A percentile compares a stretch with the other conserved stretches of the same genome.
phyloP scores from a whole-genome alignment of 92 coral and sea anemone species.

The Epizoanthus illoricatus region DNA sequence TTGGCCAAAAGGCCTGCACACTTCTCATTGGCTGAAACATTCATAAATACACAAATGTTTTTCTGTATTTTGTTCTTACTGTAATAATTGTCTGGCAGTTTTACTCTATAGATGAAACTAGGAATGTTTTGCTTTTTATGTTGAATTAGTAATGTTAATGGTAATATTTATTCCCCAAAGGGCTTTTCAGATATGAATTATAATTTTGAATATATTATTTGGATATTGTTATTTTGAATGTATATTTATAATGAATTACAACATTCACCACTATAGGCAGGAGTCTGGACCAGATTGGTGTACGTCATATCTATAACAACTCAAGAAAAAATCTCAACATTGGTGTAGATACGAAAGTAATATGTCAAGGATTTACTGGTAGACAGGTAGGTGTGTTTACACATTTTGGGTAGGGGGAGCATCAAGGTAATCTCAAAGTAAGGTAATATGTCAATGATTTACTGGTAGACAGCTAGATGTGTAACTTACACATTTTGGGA shows the following conservation, averaged over 20 bases:
- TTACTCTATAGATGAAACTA: not conserved
- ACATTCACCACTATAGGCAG: slow-evolving; percentile 47
- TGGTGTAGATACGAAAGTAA: slow-evolving; percentile 69
- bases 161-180: too few relatives aligned
- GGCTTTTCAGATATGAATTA: too few relatives aligned
- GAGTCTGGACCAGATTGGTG: slow-evolving; percentile 78
- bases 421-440: not conserved
- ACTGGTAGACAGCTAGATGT: slow-evolving; percentile 90
- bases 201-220: too few relatives aligned
- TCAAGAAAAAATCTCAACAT: slow-evolving; percentile 76
- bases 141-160: slow-evolving; percentile 80
- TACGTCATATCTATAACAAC: slow-evolving; percentile 75
- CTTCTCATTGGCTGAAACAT: too few relatives aligned
- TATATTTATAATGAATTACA: not conserved
- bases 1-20: too few relatives aligned
- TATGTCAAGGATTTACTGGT: slow-evolving; percentile 98
- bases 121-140: not conserved
- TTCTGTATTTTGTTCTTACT: not conserved
- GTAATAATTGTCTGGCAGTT: not conserved
- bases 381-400: slow-evolving; percentile 62
- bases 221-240: too few relatives aligned
- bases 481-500: not conserved
- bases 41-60: not conserved
- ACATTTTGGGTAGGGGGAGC: not conserved
- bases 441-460: slow-evolving; percentile 93